Evolutionary conservation across 2,113 vertebrate genomes (phyloP).

Genomic region (Barnardius zonarius): DNA sequence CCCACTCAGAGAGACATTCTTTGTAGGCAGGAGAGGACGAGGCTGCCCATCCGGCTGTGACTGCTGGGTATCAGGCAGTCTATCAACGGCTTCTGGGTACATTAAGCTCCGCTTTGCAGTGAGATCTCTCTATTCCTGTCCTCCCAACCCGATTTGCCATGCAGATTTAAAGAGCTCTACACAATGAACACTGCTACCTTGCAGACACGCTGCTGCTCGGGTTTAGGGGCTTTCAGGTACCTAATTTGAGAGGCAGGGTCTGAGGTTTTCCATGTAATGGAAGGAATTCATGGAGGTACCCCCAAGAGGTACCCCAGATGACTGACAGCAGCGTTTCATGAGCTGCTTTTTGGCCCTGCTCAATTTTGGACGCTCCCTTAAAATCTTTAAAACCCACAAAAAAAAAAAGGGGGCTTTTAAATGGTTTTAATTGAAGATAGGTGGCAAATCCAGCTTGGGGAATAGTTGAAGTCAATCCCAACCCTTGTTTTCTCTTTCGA

Average conservation of each 20-base stretch:
- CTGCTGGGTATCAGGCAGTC: background rate
- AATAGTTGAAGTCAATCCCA: background rate
- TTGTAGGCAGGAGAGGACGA: background rate
- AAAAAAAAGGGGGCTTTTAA: background rate
- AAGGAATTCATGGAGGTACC: background rate
- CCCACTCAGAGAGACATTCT: background rate
- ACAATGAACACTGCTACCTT: background rate
- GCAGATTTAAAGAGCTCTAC: slow-evolving; percentile 23
- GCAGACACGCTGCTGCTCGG: background rate
- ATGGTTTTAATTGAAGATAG: background rate
- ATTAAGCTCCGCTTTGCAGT: slow-evolving; percentile 13
- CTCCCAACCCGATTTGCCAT: slow-evolving; percentile 1
- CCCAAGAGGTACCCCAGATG: background rate
- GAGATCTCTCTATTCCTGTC: background rate
- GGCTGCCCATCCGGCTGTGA: background rate
- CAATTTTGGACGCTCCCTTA: background rate
- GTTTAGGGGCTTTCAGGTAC: background rate
- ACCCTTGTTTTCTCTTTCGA: slow-evolving; percentile 5
- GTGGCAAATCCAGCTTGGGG: background rate
- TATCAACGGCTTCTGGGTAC: slow-evolving; percentile 23
- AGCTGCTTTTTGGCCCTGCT: background rate
- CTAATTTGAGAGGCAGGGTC: background rate
- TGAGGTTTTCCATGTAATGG: background rate
- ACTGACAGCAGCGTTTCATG: fast-evolving
- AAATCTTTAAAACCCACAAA: background rate